Evolutionary conservation across 2,888 invertebrate species (phyloP).

Genomic region (Autographa pulchrina): DNA sequence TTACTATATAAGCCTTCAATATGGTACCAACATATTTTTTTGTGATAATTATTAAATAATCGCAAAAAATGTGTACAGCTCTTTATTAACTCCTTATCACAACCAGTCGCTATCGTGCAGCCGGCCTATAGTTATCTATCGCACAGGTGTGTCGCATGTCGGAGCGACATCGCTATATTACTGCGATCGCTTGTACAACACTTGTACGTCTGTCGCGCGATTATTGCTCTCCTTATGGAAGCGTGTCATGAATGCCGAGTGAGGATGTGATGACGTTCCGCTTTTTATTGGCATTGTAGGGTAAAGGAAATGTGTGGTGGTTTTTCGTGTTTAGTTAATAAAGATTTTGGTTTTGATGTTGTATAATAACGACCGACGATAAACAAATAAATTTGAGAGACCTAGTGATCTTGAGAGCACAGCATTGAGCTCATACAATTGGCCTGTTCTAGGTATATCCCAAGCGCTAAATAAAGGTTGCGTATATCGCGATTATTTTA

Average conservation of each 20-base stretch:
- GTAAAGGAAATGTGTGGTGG: conserved; percentile 13
- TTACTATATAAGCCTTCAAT: no score
- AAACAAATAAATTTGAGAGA: no score
- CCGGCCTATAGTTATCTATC: conserved; percentile 54
- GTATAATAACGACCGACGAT: no score
- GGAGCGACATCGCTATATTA: conserved; percentile 66
- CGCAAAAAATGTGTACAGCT: neutral
- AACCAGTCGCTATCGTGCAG: conserved; percentile 18
- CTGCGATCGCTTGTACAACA: conserved; percentile 61
- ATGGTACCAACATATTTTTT: no score
- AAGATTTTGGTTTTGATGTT: no score
- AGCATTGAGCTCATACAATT: no score
- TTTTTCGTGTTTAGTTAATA: no score
- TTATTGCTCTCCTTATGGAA: conserved; percentile 58
- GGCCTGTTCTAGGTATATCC: no score
- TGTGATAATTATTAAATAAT: neutral
- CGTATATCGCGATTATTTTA: no score
- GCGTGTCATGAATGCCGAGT: conserved; percentile 65
- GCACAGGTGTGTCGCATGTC: conserved; percentile 67
- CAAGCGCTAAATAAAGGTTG: no score
- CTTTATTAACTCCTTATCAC: conserved; percentile 14
- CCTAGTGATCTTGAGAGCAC: no score
- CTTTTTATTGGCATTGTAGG: conserved; percentile 49
- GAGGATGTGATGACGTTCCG: conserved; percentile 51
- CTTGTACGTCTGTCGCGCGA: conserved; percentile 62